Evolutionary conservation across 92 coral and sea anemone genomes (phyloP), one percentile per base, ranked within the genome.

Genomic region (Palythoa grandiflora): DNA sequence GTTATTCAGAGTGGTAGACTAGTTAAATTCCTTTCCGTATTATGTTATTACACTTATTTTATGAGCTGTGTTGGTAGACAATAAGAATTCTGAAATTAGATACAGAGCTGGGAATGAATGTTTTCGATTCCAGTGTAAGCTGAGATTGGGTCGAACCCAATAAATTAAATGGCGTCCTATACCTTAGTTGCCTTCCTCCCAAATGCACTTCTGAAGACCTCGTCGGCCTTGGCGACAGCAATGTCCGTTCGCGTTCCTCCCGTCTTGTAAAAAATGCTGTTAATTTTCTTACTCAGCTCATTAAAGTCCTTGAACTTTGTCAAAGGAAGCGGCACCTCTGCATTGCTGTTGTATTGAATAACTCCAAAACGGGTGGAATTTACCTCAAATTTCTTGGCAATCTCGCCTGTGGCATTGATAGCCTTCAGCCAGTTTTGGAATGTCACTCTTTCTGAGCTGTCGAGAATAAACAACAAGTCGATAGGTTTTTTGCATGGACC

Each of bases 221-320:
- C 94, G 50, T 91, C 72, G 0, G 98, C 94, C 74, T 93, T 84
- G 65, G 91, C 84, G 73, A 94, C 83, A 16, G 99, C 98, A 68
- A 94, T 91, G 77, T 97, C 98, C 10, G 98, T 95, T 16, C 99
- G 90, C 36, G 96, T 97, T 59, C 94, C 96, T 7, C 99, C 98
- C 20, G 93, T 88, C 52, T 97, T 94, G 83, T 85, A 97, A 84
- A 80, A 97, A 28, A 97, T 91, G 63, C 91, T 94, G 35, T 85
- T 87, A 9, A 97, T 71, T 17, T 96, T 94, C 63, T 80, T 87
- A n/a, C 77, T 89, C 51, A 94, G 76, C 2, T 92, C 90, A 35
- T 88, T 89, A 52, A 83, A 83, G 78, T 91, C 94, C 28, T 78
- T 89, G 60, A 95, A 93, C 47, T 89, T 92, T 35, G 88, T 63